These are phyloP conservation scores for Butorides virescens DNA, from an alignment of 2,113 vertebrate genomes.

Conservation along the genomic window DNA sequence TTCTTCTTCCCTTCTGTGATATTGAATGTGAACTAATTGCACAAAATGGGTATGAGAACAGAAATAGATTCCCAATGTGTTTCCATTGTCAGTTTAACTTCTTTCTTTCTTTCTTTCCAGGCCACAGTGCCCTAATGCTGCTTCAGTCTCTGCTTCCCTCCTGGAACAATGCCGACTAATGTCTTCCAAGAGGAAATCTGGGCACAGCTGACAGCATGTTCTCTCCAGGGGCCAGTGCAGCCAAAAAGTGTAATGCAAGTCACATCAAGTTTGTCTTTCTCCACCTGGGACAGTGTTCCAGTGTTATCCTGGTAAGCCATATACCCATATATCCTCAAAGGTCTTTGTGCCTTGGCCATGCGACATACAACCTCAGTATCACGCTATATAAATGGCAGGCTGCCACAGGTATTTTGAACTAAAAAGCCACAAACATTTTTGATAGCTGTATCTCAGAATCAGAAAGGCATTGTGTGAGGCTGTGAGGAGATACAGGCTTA, in stretches of 20 bases:
- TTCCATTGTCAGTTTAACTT: background rate
- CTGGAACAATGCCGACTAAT: background rate
- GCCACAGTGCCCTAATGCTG: accelerated
- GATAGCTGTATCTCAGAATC: background rate
- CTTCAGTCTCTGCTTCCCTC: background rate
- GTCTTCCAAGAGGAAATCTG: background rate
- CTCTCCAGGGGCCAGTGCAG: background rate
- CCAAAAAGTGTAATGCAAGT: background rate
- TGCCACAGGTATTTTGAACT: background rate
- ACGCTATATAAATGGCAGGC: background rate
- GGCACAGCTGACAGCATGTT: background rate
- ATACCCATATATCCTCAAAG: background rate
- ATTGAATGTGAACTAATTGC: background rate
- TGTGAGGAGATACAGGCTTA: background rate
- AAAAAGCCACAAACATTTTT: background rate
- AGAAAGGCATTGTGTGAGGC: background rate
- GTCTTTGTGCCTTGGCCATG: background rate
- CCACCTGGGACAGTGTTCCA: background rate
- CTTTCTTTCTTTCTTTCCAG: background rate
- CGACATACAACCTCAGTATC: background rate
- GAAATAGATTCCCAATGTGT: background rate
- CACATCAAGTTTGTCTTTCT: background rate
- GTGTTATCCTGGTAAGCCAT: background rate
- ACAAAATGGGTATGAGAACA: background rate
- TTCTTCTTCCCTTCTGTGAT: background rate